These are phyloP conservation scores for Barypeithes pellucidus DNA, from an alignment of 2,888 invertebrate genomes.

Conservation along the genomic window DNA sequence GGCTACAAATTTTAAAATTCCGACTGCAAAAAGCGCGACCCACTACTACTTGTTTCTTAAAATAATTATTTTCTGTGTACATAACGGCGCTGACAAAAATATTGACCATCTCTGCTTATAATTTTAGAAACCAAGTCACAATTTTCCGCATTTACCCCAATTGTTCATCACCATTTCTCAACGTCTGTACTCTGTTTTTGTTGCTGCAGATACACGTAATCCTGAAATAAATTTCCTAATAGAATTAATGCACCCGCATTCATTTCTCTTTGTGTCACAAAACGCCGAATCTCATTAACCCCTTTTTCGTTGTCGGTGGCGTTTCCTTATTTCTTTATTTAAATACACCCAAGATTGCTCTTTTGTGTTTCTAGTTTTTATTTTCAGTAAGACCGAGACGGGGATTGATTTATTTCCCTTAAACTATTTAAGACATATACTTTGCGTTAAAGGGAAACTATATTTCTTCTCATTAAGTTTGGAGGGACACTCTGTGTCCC, in stretches of 20 bases:
- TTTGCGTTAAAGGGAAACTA: background rate
- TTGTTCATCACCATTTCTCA: slow-evolving; percentile 3
- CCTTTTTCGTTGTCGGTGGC: slow-evolving; percentile 7
- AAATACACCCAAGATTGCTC: background rate
- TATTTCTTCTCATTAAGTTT: too few species aligned
- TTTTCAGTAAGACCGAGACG: background rate
- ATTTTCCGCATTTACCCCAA: background rate
- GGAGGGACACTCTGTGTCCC: too few species aligned
- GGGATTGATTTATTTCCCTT: background rate
- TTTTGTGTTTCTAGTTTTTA: background rate
- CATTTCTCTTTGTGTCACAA: slow-evolving; percentile 27
- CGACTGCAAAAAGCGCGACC: too few species aligned
- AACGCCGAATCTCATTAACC: slow-evolving; percentile 15
- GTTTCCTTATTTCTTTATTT: slow-evolving; percentile 3
- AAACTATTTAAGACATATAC: too few species aligned
- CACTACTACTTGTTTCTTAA: too few species aligned
- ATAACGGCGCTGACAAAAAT: too few species aligned
- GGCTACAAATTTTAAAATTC: too few species aligned
- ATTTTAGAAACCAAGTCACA: background rate
- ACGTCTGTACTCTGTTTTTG: background rate
- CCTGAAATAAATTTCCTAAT: slow-evolving; percentile 18
- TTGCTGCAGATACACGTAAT: background rate
- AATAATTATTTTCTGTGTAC: too few species aligned
- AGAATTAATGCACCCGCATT: slow-evolving; percentile 3
- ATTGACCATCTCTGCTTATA: background rate